Conservation (phyloP, 1,140 invertebrate species). For the Andricus grossulariae region DNA sequence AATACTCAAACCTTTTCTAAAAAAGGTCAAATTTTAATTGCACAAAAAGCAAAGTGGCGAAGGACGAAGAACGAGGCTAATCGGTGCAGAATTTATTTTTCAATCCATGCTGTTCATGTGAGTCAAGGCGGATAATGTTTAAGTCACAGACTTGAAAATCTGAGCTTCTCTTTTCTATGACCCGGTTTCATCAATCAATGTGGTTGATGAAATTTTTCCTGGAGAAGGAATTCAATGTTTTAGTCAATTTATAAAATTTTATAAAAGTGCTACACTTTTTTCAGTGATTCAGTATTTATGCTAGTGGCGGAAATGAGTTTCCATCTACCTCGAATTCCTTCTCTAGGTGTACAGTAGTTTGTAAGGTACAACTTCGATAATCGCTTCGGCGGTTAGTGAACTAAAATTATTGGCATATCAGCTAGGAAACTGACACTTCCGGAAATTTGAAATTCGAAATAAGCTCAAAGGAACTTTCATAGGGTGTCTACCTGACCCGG, state of each 20-base stretch:
- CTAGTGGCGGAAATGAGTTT: too few relatives aligned
- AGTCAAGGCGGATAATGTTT: neutral
- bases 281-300: neutral
- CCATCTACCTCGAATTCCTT: neutral
- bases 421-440: conserved; percentile 53
- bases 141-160: neutral
- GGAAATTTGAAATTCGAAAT: conserved; percentile 47
- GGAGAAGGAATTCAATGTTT: neutral
- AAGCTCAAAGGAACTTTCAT: conserved; percentile 15
- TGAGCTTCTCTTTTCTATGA: conserved; percentile 20
- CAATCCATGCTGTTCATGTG: neutral
- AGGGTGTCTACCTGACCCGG: too few relatives aligned
- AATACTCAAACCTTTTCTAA: neutral
- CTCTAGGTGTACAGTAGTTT: conserved; percentile 21
- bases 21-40: neutral
- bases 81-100: neutral
- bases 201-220: neutral
- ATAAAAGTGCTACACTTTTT: neutral
- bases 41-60: neutral
- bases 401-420: conserved; percentile 69
- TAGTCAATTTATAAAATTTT: neutral
- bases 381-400: conserved; percentile 40
- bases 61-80: neutral
- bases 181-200: neutral
- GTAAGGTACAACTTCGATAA: conserved; percentile 42